Conservation (phyloP, 2,113 vertebrate species). For the Cygnus atratus region DNA sequence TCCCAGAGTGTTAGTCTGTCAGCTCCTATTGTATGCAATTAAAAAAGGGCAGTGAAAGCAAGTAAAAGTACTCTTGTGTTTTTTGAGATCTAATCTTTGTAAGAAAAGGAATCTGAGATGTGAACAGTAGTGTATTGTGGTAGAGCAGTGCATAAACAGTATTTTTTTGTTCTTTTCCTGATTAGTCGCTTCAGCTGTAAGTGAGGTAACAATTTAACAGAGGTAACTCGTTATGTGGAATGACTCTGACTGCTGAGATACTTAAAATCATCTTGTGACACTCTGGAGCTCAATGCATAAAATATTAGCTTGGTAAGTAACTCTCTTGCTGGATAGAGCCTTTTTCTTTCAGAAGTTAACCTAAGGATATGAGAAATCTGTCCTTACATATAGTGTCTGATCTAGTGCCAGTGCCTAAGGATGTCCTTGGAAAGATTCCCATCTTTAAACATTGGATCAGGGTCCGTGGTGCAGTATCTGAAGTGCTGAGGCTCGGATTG, state of each 20-base stretch:
- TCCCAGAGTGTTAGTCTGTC: background rate
- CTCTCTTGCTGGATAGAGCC: background rate
- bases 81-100: background rate
- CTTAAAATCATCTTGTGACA: slow-evolving; percentile 28
- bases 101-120: background rate
- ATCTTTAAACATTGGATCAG: background rate
- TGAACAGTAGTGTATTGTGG: background rate
- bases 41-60: slow-evolving; percentile 26
- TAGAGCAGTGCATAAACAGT: background rate
- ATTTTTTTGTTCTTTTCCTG: background rate
- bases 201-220: slow-evolving; percentile 57
- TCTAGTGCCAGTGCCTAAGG: slow-evolving; percentile 52
- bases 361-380: slow-evolving; percentile 6
- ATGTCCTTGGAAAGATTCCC: slow-evolving; percentile 51
- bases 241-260: slow-evolving; percentile 37
- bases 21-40: slow-evolving; percentile 1
- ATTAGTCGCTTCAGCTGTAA: slow-evolving; percentile 45
- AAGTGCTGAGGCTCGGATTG: slow-evolving; percentile 30
- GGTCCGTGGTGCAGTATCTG: background rate
- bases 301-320: slow-evolving; percentile 48
- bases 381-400: slow-evolving; percentile 24
- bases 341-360: slow-evolving; percentile 35
- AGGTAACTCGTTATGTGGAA: slow-evolving; percentile 44
- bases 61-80: background rate
- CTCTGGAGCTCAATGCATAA: slow-evolving; percentile 44